phyloP scores from a whole-genome alignment of 2,888 invertebrate species.

The Ophraella communa region DNA sequence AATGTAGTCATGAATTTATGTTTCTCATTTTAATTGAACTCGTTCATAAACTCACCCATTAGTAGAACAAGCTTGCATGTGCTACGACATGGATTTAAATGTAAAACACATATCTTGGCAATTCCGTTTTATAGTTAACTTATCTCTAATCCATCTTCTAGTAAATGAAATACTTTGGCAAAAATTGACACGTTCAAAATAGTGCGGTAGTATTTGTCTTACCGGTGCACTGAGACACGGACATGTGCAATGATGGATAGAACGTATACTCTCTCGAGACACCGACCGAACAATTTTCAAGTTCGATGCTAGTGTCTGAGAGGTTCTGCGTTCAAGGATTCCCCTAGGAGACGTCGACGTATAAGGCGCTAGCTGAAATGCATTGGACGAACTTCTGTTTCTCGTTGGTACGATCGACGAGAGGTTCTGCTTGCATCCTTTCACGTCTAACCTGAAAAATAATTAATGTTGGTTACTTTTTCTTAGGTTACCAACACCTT shows the following conservation, averaged over 20 bases:
- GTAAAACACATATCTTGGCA: too few species aligned
- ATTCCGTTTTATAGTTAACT: too few species aligned
- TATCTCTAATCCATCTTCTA: too few species aligned
- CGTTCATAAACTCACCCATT: too few species aligned
- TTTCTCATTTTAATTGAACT: too few species aligned
- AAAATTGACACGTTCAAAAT: constrained; percentile 2
- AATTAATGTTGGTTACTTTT: not conserved
- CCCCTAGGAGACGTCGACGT: constrained; percentile 65
- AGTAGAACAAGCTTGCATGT: too few species aligned
- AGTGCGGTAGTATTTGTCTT: constrained; percentile 43
- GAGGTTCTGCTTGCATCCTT: constrained; percentile 60
- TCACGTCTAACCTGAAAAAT: constrained; percentile 56
- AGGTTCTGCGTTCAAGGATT: constrained; percentile 74
- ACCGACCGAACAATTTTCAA: constrained; percentile 83
- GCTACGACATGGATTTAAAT: too few species aligned
- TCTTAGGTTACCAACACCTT: too few species aligned
- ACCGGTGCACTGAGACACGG: constrained; percentile 63
- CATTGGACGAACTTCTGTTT: constrained; percentile 69
- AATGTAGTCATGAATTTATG: too few species aligned
- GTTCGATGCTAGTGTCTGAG: constrained; percentile 79
- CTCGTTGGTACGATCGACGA: constrained; percentile 59
- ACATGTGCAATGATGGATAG: constrained; percentile 72
- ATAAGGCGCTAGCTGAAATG: constrained; percentile 72
- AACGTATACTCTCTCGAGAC: constrained; percentile 81
- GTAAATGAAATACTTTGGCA: constrained; percentile 6